Base-by-base conservation (phyloP, 2,888 invertebrate genomes). In the Meteorus colon region DNA sequence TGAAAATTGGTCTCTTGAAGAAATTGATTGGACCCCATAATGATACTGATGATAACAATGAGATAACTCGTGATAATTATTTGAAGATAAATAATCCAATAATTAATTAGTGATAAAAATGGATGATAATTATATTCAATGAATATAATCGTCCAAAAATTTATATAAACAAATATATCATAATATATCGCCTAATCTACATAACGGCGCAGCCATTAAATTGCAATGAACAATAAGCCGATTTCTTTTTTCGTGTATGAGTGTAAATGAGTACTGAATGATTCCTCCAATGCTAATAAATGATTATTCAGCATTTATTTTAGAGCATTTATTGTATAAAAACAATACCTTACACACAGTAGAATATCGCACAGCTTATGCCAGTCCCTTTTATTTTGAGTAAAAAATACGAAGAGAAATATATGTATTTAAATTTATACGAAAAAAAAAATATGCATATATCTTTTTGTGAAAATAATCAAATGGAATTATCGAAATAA, bases 281-380 rank as follows among this genome's bases (percentile, higher is more conserved):
- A 55, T 55, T 55, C 8, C 19, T 55, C 55, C 8, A 55, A 55
- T 55, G 55, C 55, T 55, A n/a, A 48, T 48, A 19, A n/a, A 55
- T 24, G 8, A 55, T 55, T 55, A 24, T 19, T 19, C 8, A 55
- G 55, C 55, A 55, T 19, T 67, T 59, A 24, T 24, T 62, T 73
- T n/a, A 16, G 29, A 48, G 24, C 60, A 73, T 55, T 59, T 67
- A 76, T 55, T 5, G 24, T 24, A 19, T 19, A 55, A 19, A 55
- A 24, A 55, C 59, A 73, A 76, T 76, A 76, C 73, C 76, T 73
- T 76, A 69, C 66, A 71, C 66, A 48, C 67, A 68, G 76, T 59
- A 67, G 69, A 63, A 48, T 68, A 73, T 73, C 76, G 27, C 41
- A 65, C 67, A 68, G 69, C 73, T 31, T 73, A 69, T 63, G 73